phyloP scores from a whole-genome alignment of 1,140 invertebrate species.

The Dinothrombium tinctorium region DNA sequence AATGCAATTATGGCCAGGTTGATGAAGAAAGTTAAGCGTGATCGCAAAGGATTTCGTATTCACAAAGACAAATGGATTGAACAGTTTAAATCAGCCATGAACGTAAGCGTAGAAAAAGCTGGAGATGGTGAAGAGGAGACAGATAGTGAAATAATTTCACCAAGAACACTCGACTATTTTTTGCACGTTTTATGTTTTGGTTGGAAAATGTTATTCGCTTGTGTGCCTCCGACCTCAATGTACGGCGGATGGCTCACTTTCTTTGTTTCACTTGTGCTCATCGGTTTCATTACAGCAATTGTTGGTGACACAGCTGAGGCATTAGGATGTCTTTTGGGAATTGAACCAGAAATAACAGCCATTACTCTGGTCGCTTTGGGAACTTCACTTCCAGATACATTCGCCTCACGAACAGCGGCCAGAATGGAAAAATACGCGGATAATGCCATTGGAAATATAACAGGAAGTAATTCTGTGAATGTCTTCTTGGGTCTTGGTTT shows the following conservation, averaged over 20 bases:
- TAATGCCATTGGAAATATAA: conserved; percentile 28
- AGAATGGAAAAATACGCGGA: conserved; percentile 26
- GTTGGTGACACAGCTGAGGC: conserved; percentile 35
- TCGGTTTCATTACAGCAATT: conserved; percentile 34
- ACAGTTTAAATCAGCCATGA: conserved; percentile 34
- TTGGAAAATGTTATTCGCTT: conserved; percentile 29
- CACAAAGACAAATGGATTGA: conserved; percentile 30
- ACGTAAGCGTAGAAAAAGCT: conserved; percentile 30
- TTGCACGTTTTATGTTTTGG: conserved; percentile 24
- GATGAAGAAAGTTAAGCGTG: conserved; percentile 30
- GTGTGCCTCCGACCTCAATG: conserved; percentile 31
- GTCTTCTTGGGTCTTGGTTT: conserved; percentile 38
- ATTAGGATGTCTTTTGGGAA: conserved; percentile 35
- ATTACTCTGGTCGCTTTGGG: conserved; percentile 45
- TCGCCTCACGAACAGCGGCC: conserved; percentile 28
- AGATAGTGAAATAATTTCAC: conserved; percentile 22
- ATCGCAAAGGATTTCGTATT: conserved; percentile 30
- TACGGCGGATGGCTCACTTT: conserved; percentile 37
- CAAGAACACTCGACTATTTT: conserved; percentile 28
- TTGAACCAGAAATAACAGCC: conserved; percentile 33
- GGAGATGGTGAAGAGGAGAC: conserved; percentile 14
- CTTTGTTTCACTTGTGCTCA: conserved; percentile 27
- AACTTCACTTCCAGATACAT: conserved; percentile 41
- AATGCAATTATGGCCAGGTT: conserved; percentile 32
- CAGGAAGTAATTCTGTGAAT: conserved; percentile 30